Conservation (phyloP, 2,113 vertebrate species). For the Chitala chitala region DNA sequence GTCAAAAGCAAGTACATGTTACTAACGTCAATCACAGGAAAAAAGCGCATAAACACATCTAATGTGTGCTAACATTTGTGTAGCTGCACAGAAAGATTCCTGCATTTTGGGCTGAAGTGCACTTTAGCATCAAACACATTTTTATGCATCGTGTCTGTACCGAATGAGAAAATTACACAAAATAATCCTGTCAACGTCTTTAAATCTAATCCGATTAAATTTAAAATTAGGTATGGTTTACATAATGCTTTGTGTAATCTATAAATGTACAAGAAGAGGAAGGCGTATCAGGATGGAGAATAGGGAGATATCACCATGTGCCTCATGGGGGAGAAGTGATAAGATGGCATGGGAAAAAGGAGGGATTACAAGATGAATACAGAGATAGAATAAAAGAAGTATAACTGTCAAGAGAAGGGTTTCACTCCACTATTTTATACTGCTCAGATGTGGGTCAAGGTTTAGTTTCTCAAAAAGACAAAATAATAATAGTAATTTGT, state of each 20-base stretch:
- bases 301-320: neutral
- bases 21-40: too few species aligned
- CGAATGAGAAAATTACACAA: neutral
- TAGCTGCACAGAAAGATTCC: too few species aligned
- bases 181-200: neutral
- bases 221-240: constrained; percentile 8
- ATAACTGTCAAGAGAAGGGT: neutral
- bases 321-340: neutral
- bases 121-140: neutral
- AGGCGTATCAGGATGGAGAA: neutral
- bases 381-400: neutral
- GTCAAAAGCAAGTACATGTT: too few species aligned
- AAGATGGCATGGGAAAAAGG: neutral
- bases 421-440: neutral
- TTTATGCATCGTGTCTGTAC: neutral
- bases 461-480: neutral
- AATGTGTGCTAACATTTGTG: too few species aligned
- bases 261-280: neutral
- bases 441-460: neutral
- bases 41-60: too few species aligned
- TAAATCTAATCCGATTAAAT: neutral
- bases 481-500: too few species aligned
- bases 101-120: neutral
- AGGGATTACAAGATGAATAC: constrained; percentile 1
- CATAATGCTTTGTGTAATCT: constrained; percentile 13